These are phyloP conservation scores for Thaumatotibia leucotreta DNA, from an alignment of 1,140 invertebrate species.

Conservation along the genomic window DNA sequence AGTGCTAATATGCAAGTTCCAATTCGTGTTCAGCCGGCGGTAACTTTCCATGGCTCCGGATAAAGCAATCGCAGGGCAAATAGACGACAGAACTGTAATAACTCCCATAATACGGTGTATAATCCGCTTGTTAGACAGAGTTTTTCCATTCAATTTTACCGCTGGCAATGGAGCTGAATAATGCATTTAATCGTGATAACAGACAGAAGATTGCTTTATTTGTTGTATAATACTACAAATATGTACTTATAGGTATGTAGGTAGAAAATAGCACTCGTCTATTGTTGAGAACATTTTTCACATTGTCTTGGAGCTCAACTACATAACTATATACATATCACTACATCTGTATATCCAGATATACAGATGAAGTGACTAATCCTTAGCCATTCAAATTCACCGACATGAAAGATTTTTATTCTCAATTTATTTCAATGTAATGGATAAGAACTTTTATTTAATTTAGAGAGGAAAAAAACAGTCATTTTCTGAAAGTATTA, in stretches of 20 bases:
- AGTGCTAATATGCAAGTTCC: conserved; percentile 5
- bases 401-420: no score
- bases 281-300: neutral
- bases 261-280: no score
- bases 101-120: conserved; percentile 1
- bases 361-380: no score
- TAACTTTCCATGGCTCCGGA: conserved; percentile 12
- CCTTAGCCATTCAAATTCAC: no score
- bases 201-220: neutral
- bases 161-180: conserved; percentile 2
- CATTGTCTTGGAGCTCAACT: no score
- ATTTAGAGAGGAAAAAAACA: no score
- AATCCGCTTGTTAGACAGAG: conserved; percentile 6
- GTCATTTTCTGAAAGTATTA: no score
- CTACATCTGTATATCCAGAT: no score
- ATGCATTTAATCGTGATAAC: conserved; percentile 11
- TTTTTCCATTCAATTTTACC: conserved; percentile 14
- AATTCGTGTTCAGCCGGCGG: neutral
- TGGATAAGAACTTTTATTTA: no score
- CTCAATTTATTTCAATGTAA: no score
- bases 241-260: no score
- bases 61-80: conserved; percentile 1
- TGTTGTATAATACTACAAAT: neutral
- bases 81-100: neutral
- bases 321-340: no score